Base-by-base conservation (phyloP, 92 coral and sea anemone species). In the Plumapathes pennacea region DNA sequence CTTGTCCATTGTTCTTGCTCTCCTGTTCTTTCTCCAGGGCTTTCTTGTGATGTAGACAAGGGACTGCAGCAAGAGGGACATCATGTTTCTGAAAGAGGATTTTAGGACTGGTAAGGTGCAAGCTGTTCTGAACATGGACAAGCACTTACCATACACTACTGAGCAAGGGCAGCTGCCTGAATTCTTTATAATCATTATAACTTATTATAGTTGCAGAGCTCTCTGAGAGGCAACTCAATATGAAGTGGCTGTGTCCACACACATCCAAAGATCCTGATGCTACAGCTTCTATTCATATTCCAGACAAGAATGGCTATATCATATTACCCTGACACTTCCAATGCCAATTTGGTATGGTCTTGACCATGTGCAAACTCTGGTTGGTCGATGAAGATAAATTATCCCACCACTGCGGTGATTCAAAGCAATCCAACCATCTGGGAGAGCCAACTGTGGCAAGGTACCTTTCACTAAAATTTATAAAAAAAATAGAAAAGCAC, bases 401-500 rank as follows among this genome's bases (percentile, higher is more conserved):
- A 94, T 76, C 15, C 99, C 99, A 12, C 99, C 99, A 81, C 99
- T 94, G 50, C 89, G 85, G 38, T 94, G 99, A 44, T 84, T 80
- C 0, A 94, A 58, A n/a, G 94, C 99, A 26, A 94, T 55, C 99
- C 99, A 94, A 25, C 92, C 96, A 10, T 78, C 90, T 14, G 99
- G 99, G 27, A 94, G 63, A 5, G 96, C 85, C 50, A 94, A 57
- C 30, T 88, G 77, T 43, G 96, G 99, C 24, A 84, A 77, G 18
- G 28, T 44, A 8, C 96, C 91, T 42, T 78, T 81, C 73, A 94
- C 99, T 94, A 47, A 9, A 32, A 72, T 29, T 21, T 45, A 13
- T 1, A 27, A 72, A 22, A 34, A 39, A 32, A 34, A 21, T 18
- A 15, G 39, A 37, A n/a, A 46, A 31, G 0, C 15, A 6, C 23